Evolutionary conservation across 2,113 vertebrate species (phyloP), one percentile per base, ranked within the genome.

Genomic region (Hippotragus niger): DNA sequence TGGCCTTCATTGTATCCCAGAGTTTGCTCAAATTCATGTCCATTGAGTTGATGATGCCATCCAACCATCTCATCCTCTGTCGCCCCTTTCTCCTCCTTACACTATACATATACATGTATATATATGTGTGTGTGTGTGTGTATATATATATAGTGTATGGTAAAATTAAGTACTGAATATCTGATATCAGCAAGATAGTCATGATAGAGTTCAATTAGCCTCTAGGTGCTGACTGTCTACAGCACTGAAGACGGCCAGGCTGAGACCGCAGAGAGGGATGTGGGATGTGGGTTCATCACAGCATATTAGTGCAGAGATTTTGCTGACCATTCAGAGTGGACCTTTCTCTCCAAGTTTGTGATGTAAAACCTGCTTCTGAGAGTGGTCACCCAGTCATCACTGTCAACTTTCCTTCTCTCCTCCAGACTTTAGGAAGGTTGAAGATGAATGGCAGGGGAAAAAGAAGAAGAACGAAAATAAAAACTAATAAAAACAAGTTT

Each of bases 371-470:
- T 67, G 33, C 55, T 88, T n/a, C 58, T 80, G 15, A 89, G 10
- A 36, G 4, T 4, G 43, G 10, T 31, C 19, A 19, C 14, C 81
- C 2, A 17, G 8, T 13, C 2, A 12, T 47, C 33, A 60, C 6
- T 50, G 29, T 6, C 25, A 14, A 33, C 8, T 96, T 60, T 58
- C 31, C 96, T 57, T 81, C 27, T 94, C 50, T 82, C 74, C 81
- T 80, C 58, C 83, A 95, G 96, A 96, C 31, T 74, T 53, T 81
- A 96, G 81, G 95, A 98, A 87, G 90, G 17, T 86, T 90, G 94
- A 93, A 98, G 97, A 97, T 96, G 88, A 98, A 95, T 40, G 84
- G 78, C 78, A 47, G 67, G 10, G n/a, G n/a, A 2, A 12, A 52
- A 81, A 81, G 10, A 33, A 81, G n/a, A 33, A 31, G 8, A 52